Evolutionary conservation across 1,140 invertebrate genomes (phyloP).

Genomic region (Himalopsyche phryganea): DNA sequence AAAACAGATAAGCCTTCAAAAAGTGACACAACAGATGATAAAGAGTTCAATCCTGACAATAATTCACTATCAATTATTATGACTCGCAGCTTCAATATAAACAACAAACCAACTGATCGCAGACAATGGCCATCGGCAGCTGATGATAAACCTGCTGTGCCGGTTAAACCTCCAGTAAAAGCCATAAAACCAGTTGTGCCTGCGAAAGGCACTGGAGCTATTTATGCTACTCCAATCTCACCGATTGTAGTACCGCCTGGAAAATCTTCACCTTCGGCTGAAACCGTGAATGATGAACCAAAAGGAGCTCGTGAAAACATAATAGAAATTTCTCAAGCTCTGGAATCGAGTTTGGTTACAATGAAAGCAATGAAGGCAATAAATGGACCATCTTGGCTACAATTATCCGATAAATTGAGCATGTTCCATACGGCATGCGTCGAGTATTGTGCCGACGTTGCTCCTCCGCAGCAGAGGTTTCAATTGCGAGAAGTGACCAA

Average conservation of each 20-base stretch:
- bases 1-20: conserved; percentile 31
- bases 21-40: conserved; percentile 12
- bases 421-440: conserved; percentile 73
- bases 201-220: conserved; percentile 39
- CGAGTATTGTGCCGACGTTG: conserved; percentile 63
- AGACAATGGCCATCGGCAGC: conserved; percentile 55
- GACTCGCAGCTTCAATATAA: conserved; percentile 46
- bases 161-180: conserved; percentile 62
- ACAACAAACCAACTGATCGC: conserved; percentile 46
- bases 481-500: conserved; percentile 83
- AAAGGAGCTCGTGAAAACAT: conserved; percentile 61
- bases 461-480: conserved; percentile 83
- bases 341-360: conserved; percentile 64
- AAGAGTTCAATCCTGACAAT: conserved; percentile 36
- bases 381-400: conserved; percentile 61
- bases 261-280: conserved; percentile 35
- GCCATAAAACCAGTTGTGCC: conserved; percentile 51
- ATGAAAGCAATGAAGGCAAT: conserved; percentile 55
- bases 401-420: conserved; percentile 79
- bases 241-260: conserved; percentile 34
- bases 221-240: conserved; percentile 57
- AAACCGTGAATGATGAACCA: conserved; percentile 39
- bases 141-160: conserved; percentile 69
- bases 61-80: conserved; percentile 32
- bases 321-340: conserved; percentile 63